Base-by-base conservation (phyloP, 2,888 invertebrate genomes). In the Drosophila prolongata region DNA sequence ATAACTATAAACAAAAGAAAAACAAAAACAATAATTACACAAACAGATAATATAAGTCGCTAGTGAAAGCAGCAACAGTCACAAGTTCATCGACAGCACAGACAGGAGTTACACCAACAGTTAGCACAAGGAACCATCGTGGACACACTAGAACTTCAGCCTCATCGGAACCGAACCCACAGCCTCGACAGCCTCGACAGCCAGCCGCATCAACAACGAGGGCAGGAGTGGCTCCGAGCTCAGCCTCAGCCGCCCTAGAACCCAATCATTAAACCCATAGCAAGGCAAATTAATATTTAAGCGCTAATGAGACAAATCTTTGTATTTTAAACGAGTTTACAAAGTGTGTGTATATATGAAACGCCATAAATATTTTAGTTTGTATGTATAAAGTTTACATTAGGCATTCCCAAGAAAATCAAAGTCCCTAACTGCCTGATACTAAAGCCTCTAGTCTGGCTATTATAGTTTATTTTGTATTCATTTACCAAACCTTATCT, bases 1-100 rank as follows among this genome's bases (percentile, higher is more conserved):
- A 89, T 83, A 80, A 83, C 83, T 84, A 77, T 83, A 88, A 84
- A 79, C 69, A 71, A 64, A 71, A 64, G 57, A 83, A 84, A 89
- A 87, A 80, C 84, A 85, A 85, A 83, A 90, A 88, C 79, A 89
- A 80, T 85, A 87, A 89, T 69, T 73, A 76, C 77, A 73, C 86
- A 80, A 80, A 78, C 80, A 84, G 88, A 88, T 78, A 81, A 81
- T 71, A 76, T 73, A 65, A 74, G 77, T 68, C 67, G 71, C 66
- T 75, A 80, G 74, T 73, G 61, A 76, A 65, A 72, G 35, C 58
- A 71, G 50, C 55, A 58, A 59, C 61, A 73, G 37, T 27, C 65
- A 57, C 55, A 77, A 76, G 60, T 64, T 77, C 74, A 75, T 66
- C 46, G 60, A 71, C 54, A 66, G 35, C 43, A 67, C 60, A 71